A percentile compares a stretch with the other conserved stretches of the same genome.
phyloP scores from a whole-genome alignment of 2,888 invertebrate species.

The Pyrrhosoma nymphula region DNA sequence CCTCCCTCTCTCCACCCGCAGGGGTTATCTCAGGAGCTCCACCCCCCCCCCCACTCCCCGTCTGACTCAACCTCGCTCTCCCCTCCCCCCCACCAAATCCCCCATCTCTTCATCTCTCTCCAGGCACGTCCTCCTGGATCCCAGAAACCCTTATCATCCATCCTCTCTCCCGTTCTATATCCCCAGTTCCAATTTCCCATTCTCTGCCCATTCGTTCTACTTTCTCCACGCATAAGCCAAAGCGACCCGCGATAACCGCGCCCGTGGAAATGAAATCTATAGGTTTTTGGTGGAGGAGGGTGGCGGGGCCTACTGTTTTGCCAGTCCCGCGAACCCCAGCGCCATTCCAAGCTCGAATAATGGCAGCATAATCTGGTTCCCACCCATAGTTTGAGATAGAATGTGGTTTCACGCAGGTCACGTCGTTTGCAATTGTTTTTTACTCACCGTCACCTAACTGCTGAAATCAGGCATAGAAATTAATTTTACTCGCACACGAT shows the following conservation, averaged over 20 bases:
- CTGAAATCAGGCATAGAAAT: too few relatives aligned
- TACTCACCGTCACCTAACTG: too few relatives aligned
- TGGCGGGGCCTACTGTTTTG: neutral
- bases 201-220: neutral
- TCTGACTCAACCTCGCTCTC: neutral
- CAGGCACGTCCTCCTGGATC: conserved; percentile 32
- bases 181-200: neutral
- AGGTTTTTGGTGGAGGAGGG: neutral
- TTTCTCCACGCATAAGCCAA: neutral
- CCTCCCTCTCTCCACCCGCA: neutral
- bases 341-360: neutral
- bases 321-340: too few relatives aligned
- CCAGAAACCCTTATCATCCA: conserved; percentile 4
- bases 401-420: too few relatives aligned
- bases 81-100: neutral
- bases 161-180: neutral
- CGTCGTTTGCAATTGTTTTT: too few relatives aligned
- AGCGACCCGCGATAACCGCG: neutral
- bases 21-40: conserved; percentile 33
- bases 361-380: neutral
- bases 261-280: neutral
- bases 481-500: too few relatives aligned
- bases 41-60: neutral
- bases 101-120: neutral
- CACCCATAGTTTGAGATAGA: neutral